These are phyloP conservation scores for Syngnathus scovelli DNA, from an alignment of 2,113 vertebrate genomes.

Conservation along the genomic window DNA sequence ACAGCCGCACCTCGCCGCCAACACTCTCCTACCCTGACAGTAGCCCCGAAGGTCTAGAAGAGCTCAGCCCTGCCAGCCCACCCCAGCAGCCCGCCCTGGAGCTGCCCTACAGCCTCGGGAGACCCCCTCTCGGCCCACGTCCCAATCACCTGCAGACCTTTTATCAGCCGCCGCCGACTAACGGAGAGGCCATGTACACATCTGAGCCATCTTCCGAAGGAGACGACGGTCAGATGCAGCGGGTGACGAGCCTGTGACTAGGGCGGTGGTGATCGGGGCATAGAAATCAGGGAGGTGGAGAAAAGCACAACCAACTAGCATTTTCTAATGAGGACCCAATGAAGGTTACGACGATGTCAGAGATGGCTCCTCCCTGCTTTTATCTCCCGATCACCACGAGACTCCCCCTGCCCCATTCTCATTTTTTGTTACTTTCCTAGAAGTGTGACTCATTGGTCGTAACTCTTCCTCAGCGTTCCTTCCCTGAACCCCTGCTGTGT, in stretches of 20 bases:
- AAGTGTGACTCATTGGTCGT: slow-evolving; percentile 54
- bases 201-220: slow-evolving; percentile 76
- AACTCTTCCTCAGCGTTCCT: slow-evolving; percentile 31
- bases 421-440: slow-evolving; percentile 68
- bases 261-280: slow-evolving; percentile 78
- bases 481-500: slow-evolving; percentile 47
- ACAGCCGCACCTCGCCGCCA: slow-evolving; percentile 58
- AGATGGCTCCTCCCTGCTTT: slow-evolving; percentile 70
- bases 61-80: slow-evolving; percentile 66
- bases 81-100: slow-evolving; percentile 65
- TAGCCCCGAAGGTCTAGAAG: slow-evolving; percentile 81
- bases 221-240: slow-evolving; percentile 86
- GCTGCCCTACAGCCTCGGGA: slow-evolving; percentile 82
- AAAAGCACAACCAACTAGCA: slow-evolving; percentile 25
- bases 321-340: slow-evolving; percentile 22
- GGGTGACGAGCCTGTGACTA: slow-evolving; percentile 92
- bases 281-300: slow-evolving; percentile 61
- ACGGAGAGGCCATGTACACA: slow-evolving; percentile 70
- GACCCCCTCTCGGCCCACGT: slow-evolving; percentile 78
- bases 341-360: slow-evolving; percentile 27
- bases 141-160: slow-evolving; percentile 87
- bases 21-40: slow-evolving; percentile 84
- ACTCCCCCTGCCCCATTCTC: slow-evolving; percentile 56
- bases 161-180: slow-evolving; percentile 82
- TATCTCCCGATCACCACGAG: slow-evolving; percentile 72